These are phyloP conservation scores for Lynx canadensis DNA, from an alignment of 2,113 vertebrate species.

Conservation along the genomic window DNA sequence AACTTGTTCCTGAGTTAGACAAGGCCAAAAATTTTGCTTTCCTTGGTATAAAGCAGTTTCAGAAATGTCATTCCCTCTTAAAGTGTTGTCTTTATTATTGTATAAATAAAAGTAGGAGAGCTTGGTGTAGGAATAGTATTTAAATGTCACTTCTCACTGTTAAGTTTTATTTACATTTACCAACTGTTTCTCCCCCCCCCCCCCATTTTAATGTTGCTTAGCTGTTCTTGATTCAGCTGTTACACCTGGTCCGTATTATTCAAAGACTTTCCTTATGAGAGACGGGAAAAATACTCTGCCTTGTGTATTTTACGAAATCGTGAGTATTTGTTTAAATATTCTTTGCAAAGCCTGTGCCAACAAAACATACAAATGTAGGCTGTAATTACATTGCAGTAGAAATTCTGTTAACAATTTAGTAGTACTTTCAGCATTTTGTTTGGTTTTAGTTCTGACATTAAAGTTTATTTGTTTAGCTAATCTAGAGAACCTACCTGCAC, in stretches of 20 bases:
- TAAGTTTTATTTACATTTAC: constrained; percentile 51
- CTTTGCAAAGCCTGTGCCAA: not conserved
- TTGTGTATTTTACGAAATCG: constrained; percentile 96
- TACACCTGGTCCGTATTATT: constrained; percentile 88
- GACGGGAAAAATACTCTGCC: constrained; percentile 90
- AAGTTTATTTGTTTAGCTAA: constrained; percentile 22
- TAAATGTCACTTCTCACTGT: constrained; percentile 29
- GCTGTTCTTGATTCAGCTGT: constrained; percentile 96
- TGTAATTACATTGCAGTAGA: constrained; percentile 27
- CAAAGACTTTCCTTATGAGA: constrained; percentile 95
- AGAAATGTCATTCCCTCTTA: constrained; percentile 3
- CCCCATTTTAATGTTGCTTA: constrained; percentile 75
- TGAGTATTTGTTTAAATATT: constrained; percentile 85
- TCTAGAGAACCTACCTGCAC: not conserved
- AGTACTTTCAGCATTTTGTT: constrained; percentile 46
- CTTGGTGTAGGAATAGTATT: not conserved
- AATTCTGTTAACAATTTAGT: constrained; percentile 45
- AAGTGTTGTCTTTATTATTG: constrained; percentile 38
- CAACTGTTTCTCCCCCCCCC: not conserved
- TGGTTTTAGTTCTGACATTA: constrained; percentile 25
- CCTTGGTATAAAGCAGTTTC: constrained; percentile 2
- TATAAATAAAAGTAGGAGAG: constrained; percentile 17
- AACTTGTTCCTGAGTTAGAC: not conserved
- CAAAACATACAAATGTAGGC: not conserved
- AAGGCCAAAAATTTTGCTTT: constrained; percentile 42